A percentile compares a stretch with the other conserved stretches of the same genome.
phyloP scores from a whole-genome alignment of 1,140 invertebrate species.

The Lordiphosa clarofinis region DNA sequence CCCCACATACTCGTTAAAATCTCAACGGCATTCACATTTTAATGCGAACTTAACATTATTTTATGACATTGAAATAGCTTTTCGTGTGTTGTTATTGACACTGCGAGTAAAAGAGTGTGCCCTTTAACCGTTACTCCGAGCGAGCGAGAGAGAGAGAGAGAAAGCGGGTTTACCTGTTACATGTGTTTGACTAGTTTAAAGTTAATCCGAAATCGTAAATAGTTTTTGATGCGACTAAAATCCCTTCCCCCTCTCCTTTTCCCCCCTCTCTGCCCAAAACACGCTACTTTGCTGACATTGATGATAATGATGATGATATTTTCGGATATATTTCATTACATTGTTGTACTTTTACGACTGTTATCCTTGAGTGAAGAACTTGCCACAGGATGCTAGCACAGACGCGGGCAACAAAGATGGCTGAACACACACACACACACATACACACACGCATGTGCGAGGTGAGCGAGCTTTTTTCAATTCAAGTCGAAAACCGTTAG shows the following conservation, averaged over 20 bases:
- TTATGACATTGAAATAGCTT: constrained; percentile 66
- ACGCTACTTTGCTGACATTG: not conserved
- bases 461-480: constrained; percentile 65
- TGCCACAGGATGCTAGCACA: constrained; percentile 70
- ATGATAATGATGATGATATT: constrained; percentile 69
- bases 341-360: constrained; percentile 78
- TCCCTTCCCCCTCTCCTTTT: too few relatives aligned
- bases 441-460: constrained; percentile 53
- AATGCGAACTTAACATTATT: constrained; percentile 57
- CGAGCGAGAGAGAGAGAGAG: not conserved
- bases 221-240: not conserved
- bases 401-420: constrained; percentile 20
- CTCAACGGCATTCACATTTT: constrained; percentile 15
- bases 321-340: constrained; percentile 76
- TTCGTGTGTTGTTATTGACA: constrained; percentile 51
- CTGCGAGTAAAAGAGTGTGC: constrained; percentile 12
- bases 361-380: constrained; percentile 77
- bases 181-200: constrained; percentile 33
- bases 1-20: too few relatives aligned
- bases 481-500: constrained; percentile 58
- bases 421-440: constrained; percentile 9
- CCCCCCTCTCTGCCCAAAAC: too few relatives aligned
- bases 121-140: constrained; percentile 12
- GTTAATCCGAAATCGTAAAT: constrained; percentile 3
- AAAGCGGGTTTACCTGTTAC: constrained; percentile 59